Conservation (phyloP, 2,888 invertebrate species). For the Lepidonotus clava region DNA sequence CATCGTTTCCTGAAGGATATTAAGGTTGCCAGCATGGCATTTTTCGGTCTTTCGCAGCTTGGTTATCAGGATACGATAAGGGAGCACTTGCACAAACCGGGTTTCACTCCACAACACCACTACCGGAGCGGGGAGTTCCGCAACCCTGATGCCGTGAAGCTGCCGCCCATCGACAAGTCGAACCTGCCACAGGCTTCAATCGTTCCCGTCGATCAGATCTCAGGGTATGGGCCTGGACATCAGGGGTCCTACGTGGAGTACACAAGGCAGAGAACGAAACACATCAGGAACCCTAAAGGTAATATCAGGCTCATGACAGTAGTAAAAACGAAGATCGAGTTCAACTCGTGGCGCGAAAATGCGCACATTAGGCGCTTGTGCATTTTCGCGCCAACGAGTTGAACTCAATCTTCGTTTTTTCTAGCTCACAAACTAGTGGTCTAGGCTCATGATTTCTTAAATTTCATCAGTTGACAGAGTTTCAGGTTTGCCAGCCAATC, state of each 20-base stretch:
- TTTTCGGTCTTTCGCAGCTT: conserved; percentile 77
- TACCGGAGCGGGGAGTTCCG: conserved; percentile 64
- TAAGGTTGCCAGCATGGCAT: conserved; percentile 72
- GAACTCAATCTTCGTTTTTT: too few relatives aligned
- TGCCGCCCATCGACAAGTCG: conserved; percentile 72
- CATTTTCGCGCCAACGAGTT: too few relatives aligned
- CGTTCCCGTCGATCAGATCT: conserved; percentile 73
- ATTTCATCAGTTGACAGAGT: too few relatives aligned
- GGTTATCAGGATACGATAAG: conserved; percentile 79
- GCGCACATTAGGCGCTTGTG: too few relatives aligned
- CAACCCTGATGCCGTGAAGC: conserved; percentile 58
- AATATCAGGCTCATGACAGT: background rate
- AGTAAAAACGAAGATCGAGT: too few relatives aligned
- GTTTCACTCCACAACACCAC: conserved; percentile 66
- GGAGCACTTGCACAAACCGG: conserved; percentile 70
- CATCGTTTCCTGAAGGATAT: background rate
- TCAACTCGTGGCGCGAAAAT: too few relatives aligned
- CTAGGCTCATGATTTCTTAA: too few relatives aligned
- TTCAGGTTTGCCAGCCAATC: too few relatives aligned
- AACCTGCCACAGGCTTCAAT: conserved; percentile 68
- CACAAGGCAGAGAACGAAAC: conserved; percentile 75
- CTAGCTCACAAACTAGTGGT: too few relatives aligned
- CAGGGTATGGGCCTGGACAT: conserved; percentile 75
- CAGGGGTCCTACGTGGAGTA: conserved; percentile 75
- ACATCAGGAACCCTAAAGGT: conserved; percentile 75